phyloP scores from a whole-genome alignment of 2,113 vertebrate species.

The Patagioenas fasciata region DNA sequence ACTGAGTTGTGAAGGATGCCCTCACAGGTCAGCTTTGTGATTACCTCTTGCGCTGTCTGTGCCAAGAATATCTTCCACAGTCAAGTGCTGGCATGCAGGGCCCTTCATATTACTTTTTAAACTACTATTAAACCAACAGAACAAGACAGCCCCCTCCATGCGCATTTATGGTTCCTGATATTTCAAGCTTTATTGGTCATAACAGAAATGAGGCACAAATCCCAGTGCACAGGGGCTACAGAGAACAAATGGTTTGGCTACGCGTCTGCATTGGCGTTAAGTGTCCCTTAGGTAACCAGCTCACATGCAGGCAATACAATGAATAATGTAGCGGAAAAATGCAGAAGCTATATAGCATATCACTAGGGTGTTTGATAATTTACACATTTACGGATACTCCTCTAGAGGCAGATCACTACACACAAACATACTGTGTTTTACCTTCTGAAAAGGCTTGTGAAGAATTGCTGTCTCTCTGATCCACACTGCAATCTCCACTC shows the following conservation, averaged over 20 bases:
- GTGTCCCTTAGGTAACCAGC: background rate
- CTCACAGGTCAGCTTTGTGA: background rate
- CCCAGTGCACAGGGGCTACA: background rate
- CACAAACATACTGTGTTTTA: constrained; percentile 2
- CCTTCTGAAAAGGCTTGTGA: constrained; percentile 56
- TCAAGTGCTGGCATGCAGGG: background rate
- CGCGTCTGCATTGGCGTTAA: background rate
- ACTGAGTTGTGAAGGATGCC: constrained; percentile 18
- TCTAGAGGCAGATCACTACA: background rate
- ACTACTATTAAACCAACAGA: background rate
- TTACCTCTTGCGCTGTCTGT: background rate
- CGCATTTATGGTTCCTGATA: background rate
- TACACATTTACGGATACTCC: background rate
- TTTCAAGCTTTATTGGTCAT: background rate
- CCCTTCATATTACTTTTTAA: background rate
- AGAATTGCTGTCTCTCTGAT: background rate
- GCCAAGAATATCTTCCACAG: background rate
- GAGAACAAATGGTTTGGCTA: background rate
- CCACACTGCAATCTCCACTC: background rate
- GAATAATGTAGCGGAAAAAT: background rate
- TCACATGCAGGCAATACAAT: background rate
- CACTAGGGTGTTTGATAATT: background rate
- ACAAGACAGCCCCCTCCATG: background rate
- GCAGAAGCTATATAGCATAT: background rate
- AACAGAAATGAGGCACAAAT: background rate